These are phyloP conservation scores for Tonatia bakeri DNA, from an alignment of 2,113 vertebrate genomes.

Conservation along the genomic window DNA sequence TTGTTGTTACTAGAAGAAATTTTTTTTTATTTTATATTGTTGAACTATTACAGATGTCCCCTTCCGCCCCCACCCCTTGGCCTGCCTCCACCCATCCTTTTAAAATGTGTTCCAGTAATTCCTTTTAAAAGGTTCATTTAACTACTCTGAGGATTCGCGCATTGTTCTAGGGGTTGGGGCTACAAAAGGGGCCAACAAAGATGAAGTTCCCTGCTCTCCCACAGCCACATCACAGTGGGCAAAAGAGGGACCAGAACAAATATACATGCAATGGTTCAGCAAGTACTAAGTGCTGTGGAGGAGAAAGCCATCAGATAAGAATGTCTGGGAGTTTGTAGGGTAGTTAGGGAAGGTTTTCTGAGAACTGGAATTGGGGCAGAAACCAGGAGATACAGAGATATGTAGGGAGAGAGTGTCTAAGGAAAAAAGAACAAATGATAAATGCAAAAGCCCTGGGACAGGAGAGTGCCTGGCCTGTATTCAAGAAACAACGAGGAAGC, in stretches of 20 bases:
- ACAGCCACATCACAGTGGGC: neutral
- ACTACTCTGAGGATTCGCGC: neutral
- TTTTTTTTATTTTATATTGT: no score
- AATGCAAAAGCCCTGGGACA: neutral
- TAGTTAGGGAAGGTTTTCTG: neutral
- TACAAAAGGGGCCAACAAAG: neutral
- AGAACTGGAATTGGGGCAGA: neutral
- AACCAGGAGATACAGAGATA: neutral
- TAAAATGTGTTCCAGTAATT: neutral
- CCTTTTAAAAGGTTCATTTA: neutral
- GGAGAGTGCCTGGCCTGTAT: neutral
- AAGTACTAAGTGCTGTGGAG: neutral
- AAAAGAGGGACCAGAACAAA: neutral
- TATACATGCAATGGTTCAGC: neutral
- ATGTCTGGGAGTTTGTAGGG: neutral
- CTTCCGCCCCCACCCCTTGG: no score
- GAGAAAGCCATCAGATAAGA: neutral
- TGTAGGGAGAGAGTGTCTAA: neutral
- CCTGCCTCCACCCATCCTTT: neutral
- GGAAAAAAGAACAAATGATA: neutral
- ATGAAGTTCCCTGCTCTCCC: neutral
- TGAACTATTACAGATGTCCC: no score
- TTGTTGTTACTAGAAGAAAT: slow-evolving; percentile 4
- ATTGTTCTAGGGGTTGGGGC: neutral
- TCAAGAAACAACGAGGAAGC: neutral